These are phyloP conservation scores for Pheosia tremula DNA, from an alignment of 2,888 invertebrate genomes.

Conservation along the genomic window DNA sequence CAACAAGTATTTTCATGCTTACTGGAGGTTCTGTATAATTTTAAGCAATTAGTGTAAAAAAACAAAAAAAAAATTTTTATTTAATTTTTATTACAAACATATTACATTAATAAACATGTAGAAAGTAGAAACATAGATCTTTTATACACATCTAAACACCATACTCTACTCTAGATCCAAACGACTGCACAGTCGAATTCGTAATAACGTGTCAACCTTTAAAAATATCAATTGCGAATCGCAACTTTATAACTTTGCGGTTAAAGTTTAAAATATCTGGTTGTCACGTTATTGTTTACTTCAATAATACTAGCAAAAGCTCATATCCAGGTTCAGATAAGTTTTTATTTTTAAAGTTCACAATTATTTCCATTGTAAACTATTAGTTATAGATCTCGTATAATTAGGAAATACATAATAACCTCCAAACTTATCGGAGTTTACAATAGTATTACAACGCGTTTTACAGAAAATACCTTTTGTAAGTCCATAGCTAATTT, in stretches of 20 bases:
- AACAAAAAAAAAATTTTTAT: conserved; percentile 12
- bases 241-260: neutral
- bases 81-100: conserved; percentile 40
- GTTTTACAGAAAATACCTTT: too few species aligned
- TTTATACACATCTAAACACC: conserved; percentile 33
- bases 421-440: too few species aligned
- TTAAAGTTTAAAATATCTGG: conserved; percentile 3
- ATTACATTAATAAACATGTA: conserved; percentile 41
- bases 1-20: too few species aligned
- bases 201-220: neutral
- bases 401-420: too few species aligned
- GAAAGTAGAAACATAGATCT: conserved; percentile 47
- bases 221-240: neutral
- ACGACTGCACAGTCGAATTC: neutral
- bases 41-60: neutral
- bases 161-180: conserved; percentile 3
- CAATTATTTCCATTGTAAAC: too few species aligned
- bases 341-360: too few species aligned
- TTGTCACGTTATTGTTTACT: neutral
- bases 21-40: too few species aligned
- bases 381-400: too few species aligned
- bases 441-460: too few species aligned
- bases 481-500: too few species aligned
- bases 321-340: neutral
- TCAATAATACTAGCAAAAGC: neutral